Base-by-base conservation (phyloP, 2,113 vertebrate species). In the Progne subis region DNA sequence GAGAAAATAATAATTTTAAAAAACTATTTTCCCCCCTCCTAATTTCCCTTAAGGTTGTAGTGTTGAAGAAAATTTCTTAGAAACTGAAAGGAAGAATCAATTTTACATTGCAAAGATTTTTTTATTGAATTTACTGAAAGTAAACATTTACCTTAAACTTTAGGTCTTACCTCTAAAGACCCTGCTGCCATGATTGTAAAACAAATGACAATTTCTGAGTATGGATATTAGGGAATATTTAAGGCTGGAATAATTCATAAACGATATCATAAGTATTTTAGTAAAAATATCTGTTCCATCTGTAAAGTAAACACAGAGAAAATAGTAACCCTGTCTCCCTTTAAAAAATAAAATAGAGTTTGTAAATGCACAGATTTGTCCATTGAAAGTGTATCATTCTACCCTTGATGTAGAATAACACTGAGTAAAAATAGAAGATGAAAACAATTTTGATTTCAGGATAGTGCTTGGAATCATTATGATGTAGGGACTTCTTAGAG, bases 1-100 rank as follows among this genome's bases (percentile, higher is more conserved):
- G 31, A 56, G 4, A 69, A 56, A 82, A 31, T 39, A 43, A 63
- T 28, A 60, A 41, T 43, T 80, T 20, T 21, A 0, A 20, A 39
- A 61, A 72, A 18, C 7, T 4, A 6, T 10, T 60, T 16, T 2
- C 4, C 4, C 4, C 1, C 1, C 9, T 5, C 5, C 4, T 23
- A n/a, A 24, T 68, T 80, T 89, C 8, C 12, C 4, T 52, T 83
- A n/a, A 64, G 8, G 11, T 61, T 85, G 12, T 56, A 37, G 18
- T 78, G 43, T 17, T 71, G 44, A 79, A 74, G 34, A 60, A 24
- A 19, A 26, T 34, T 46, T 81, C 47, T 50, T 72, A 28, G 16
- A 41, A 82, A 46, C 14, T 28, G 44, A 65, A 87, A 75, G 29
- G 32, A 78, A 65, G 9, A 90, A 53, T 78, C 29, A 25, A 8